Evolutionary conservation across 2,113 vertebrate genomes (phyloP).

Genomic region (Pseudopipra pipra): DNA sequence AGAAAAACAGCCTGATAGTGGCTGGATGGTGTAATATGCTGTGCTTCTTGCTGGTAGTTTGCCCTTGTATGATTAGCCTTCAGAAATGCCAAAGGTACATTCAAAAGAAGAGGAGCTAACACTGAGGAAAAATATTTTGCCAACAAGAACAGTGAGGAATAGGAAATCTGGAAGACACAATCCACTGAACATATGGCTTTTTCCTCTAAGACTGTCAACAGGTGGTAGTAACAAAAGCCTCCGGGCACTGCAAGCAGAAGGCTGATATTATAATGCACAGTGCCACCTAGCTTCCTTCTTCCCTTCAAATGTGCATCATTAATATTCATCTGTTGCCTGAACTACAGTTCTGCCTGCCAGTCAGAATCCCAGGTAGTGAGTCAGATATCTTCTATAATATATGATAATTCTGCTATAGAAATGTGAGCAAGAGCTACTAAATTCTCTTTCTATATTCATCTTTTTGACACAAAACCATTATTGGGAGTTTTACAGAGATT

Average conservation of each 20-base stretch:
- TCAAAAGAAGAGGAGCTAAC: not conserved
- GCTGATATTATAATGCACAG: conserved; percentile 5
- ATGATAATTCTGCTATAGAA: conserved; percentile 11
- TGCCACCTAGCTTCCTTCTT: conserved; percentile 49
- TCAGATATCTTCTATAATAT: not conserved
- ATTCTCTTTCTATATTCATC: not conserved
- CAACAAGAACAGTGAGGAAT: not conserved
- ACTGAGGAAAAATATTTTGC: not conserved
- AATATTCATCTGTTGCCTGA: not conserved
- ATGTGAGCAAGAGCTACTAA: not conserved
- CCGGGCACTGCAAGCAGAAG: not conserved
- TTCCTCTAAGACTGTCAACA: not conserved
- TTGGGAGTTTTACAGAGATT: not conserved
- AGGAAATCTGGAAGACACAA: not conserved
- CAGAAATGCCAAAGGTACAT: not conserved
- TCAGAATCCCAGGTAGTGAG: not conserved
- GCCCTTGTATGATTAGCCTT: not conserved
- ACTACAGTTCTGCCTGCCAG: not conserved
- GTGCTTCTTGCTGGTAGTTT: not conserved
- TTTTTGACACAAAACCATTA: conserved; percentile 22
- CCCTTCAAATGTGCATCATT: not conserved
- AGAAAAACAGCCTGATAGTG: not conserved
- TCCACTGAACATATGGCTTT: not conserved
- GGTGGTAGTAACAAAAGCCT: not conserved
- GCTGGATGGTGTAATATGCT: not conserved